Evolutionary conservation across 2,113 vertebrate species (phyloP).

Genomic region (Pollimyrus isidori): DNA sequence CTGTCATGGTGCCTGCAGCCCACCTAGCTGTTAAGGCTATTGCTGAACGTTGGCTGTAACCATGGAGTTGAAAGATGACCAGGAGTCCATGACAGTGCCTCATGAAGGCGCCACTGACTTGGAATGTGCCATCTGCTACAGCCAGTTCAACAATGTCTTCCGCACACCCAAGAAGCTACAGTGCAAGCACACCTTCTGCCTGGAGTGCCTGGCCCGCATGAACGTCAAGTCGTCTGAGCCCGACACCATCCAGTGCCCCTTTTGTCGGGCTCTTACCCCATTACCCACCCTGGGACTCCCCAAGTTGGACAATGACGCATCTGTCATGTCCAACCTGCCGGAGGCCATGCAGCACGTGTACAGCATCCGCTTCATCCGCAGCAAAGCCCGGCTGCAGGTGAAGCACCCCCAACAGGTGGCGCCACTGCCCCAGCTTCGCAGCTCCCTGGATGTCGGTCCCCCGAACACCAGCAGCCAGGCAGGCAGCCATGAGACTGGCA

Average conservation of each 20-base stretch:
- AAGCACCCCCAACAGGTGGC: slow-evolving; percentile 43
- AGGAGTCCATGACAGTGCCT: not conserved
- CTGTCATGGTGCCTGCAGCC: not conserved
- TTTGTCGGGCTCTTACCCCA: slow-evolving; percentile 56
- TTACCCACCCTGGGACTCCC: slow-evolving; percentile 61
- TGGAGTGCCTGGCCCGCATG: slow-evolving; percentile 69
- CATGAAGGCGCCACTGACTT: slow-evolving; percentile 42
- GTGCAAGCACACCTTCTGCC: slow-evolving; percentile 69
- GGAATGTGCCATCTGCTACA: slow-evolving; percentile 70
- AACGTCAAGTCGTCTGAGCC: slow-evolving; percentile 60
- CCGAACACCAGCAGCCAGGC: slow-evolving; percentile 26
- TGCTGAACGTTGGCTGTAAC: not conserved
- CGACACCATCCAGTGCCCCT: slow-evolving; percentile 60
- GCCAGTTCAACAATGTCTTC: slow-evolving; percentile 69
- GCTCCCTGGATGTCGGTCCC: slow-evolving; percentile 52
- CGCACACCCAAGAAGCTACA: slow-evolving; percentile 66
- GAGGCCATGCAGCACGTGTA: slow-evolving; percentile 63
- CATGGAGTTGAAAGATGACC: not conserved
- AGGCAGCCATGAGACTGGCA: not conserved
- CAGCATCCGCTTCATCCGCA: slow-evolving; percentile 63
- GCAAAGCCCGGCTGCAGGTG: slow-evolving; percentile 59
- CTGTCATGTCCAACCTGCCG: slow-evolving; percentile 59
- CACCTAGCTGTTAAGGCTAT: not conserved
- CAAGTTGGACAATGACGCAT: slow-evolving; percentile 50
- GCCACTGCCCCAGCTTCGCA: slow-evolving; percentile 5